A percentile compares a stretch with the other conserved stretches of the same genome.
These are phyloP conservation scores for Hippopotamyrus pictus DNA, from an alignment of 2,797 vertebrate species.

Conservation along the genomic window DNA sequence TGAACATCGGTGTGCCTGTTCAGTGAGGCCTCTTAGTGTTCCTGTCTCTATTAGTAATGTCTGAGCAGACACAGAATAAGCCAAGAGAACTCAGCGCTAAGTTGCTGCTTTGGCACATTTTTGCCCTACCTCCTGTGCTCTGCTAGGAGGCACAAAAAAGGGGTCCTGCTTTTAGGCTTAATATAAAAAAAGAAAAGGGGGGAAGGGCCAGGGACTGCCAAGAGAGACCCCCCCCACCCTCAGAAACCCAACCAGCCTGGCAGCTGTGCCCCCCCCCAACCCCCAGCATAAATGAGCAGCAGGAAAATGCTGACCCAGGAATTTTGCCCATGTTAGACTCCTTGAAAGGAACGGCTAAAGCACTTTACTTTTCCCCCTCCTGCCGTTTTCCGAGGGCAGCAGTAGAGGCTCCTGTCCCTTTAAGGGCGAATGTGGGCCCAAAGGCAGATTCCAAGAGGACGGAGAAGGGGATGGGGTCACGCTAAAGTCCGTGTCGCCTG, in stretches of 20 bases:
- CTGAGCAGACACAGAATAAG: neutral
- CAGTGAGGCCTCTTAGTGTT: neutral
- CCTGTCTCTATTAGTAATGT: neutral
- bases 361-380: neutral
- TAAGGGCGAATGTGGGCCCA: neutral
- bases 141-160: constrained; percentile 54
- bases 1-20: neutral
- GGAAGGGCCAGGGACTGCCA: constrained; percentile 63
- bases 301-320: constrained; percentile 59
- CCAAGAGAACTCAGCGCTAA: neutral
- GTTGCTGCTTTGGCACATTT: neutral
- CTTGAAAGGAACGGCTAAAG: neutral
- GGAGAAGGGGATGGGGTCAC: neutral
- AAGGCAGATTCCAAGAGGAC: neutral
- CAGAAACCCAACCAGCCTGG: constrained; percentile 55
- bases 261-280: constrained; percentile 45
- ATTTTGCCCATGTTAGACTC: constrained; percentile 29
- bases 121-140: constrained; percentile 45
- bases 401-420: neutral
- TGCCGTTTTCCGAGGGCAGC: neutral
- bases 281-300: constrained; percentile 52
- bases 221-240: constrained; percentile 42
- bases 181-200: constrained; percentile 33
- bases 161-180: constrained; percentile 33
- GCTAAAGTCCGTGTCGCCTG: neutral